Percentiles rank a stretch among this genome's conserved stretches.
phyloP scores from a whole-genome alignment of 2,888 invertebrate species.

The Philhelius pedissequus region DNA sequence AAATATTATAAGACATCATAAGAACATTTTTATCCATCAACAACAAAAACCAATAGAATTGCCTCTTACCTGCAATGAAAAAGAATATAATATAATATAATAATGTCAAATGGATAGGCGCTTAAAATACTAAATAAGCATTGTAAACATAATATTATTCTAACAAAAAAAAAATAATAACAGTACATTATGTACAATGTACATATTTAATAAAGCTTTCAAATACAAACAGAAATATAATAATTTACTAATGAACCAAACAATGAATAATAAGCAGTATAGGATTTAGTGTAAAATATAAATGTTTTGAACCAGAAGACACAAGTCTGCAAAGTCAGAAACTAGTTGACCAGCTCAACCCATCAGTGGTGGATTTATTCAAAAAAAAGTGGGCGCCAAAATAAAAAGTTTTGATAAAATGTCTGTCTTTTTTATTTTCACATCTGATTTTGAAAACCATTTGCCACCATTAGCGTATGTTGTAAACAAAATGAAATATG shows the following conservation, averaged over 20 bases:
- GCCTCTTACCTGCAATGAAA: constrained; percentile 49
- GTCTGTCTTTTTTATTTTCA: no score
- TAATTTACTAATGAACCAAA: background rate
- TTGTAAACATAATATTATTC: background rate
- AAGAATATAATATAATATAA: background rate
- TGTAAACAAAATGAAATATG: no score
- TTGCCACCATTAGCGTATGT: no score
- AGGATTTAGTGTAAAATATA: background rate
- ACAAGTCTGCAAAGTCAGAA: background rate
- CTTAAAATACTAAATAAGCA: background rate
- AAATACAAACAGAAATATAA: background rate
- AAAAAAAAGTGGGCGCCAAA: background rate
- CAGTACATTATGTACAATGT: background rate
- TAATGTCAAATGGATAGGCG: constrained; percentile 5
- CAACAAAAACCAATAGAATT: background rate
- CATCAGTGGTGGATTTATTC: background rate
- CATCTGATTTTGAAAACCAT: no score
- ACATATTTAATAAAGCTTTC: background rate
- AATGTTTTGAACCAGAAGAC: background rate
- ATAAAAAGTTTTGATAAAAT: background rate
- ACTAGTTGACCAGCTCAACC: constrained; percentile 37
- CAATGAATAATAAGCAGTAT: background rate
- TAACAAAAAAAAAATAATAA: background rate
- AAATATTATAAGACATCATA: background rate
- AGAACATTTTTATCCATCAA: background rate